Evolutionary conservation across 1,140 invertebrate species (phyloP).

Genomic region (Macrostomum lignano): DNA sequence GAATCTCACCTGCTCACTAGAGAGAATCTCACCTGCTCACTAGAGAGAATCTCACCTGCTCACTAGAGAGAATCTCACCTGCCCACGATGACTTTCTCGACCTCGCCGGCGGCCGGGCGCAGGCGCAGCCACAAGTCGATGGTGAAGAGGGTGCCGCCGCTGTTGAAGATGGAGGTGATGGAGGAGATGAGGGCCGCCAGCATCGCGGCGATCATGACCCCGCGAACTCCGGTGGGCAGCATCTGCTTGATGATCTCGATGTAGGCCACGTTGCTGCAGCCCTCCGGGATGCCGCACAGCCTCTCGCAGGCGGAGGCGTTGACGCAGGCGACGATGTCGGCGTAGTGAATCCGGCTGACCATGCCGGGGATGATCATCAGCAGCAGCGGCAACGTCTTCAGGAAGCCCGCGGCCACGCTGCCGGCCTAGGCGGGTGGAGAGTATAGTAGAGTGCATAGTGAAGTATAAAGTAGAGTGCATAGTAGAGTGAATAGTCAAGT

Average conservation of each 20-base stretch:
- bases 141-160: conserved; percentile 32
- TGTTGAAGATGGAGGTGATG: conserved; percentile 34
- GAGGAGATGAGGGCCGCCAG: conserved; percentile 33
- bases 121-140: conserved; percentile 32
- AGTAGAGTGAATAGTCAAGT: too few relatives aligned
- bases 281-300: conserved; percentile 13
- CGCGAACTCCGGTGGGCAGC: conserved; percentile 21
- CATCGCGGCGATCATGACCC: conserved; percentile 33
- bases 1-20: too few relatives aligned
- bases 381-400: conserved; percentile 31
- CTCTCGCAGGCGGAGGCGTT: conserved; percentile 12
- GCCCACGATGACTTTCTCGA: conserved; percentile 30
- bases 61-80: too few relatives aligned
- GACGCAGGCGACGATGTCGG: conserved; percentile 6
- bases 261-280: conserved; percentile 23
- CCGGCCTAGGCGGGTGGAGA: too few relatives aligned
- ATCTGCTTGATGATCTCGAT: conserved; percentile 17
- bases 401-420: conserved; percentile 25
- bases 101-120: conserved; percentile 25
- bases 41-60: too few relatives aligned
- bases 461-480: too few relatives aligned
- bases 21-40: too few relatives aligned
- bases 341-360: too few relatives aligned
- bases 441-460: too few relatives aligned
- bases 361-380: conserved; percentile 33